Percentiles rank a stretch among this genome's conserved stretches.
Conservation (phyloP, 2,113 vertebrate species). For the Gnathonemus longibarbis region DNA sequence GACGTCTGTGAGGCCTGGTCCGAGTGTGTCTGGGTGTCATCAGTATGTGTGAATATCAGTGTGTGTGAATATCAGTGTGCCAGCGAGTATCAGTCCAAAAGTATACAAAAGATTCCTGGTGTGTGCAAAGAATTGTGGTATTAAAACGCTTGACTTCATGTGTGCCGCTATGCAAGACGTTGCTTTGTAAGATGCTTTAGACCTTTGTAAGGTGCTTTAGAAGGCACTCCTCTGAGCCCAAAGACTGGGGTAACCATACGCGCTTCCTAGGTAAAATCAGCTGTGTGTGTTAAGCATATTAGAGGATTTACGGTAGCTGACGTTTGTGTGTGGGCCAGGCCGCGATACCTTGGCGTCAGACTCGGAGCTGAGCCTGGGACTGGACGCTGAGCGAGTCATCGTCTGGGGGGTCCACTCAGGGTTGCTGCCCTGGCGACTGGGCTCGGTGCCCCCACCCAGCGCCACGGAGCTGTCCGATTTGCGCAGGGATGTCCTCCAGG, state of each 20-base stretch:
- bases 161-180: neutral
- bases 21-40: neutral
- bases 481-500: slow-evolving; percentile 65
- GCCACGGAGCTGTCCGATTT: slow-evolving; percentile 65
- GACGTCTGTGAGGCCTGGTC: neutral
- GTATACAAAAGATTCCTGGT: neutral
- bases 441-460: slow-evolving; percentile 43
- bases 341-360: slow-evolving; percentile 55
- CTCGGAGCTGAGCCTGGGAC: slow-evolving; percentile 65
- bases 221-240: neutral
- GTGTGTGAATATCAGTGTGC: neutral
- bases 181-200: neutral
- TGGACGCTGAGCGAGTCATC: slow-evolving; percentile 67
- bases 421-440: slow-evolving; percentile 25
- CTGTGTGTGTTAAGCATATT: neutral
- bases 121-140: neutral
- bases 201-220: neutral
- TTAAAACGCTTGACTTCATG: neutral
- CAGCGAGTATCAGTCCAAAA: neutral
- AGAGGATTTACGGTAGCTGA: neutral
- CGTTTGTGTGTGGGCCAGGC: neutral
- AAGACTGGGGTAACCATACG: neutral
- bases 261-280: neutral
- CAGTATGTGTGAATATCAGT: neutral
- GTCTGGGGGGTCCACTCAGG: slow-evolving; percentile 40